These are phyloP conservation scores for Apantesis nais DNA, from an alignment of 2,888 invertebrate genomes.

Conservation along the genomic window DNA sequence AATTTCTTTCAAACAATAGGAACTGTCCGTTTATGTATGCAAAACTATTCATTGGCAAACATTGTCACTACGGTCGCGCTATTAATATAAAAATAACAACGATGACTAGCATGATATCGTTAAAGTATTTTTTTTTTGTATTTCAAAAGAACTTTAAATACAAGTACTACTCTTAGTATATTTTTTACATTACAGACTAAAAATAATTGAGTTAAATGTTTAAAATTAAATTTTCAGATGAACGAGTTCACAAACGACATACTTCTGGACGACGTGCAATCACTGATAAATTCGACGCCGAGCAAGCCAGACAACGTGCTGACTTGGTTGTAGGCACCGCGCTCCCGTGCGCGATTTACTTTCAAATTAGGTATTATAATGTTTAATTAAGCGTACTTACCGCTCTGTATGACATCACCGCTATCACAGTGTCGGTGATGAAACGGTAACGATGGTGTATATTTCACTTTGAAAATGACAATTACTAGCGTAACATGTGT, in stretches of 20 bases:
- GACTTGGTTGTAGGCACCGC: slow-evolving; percentile 37
- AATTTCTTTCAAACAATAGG: slow-evolving; percentile 10
- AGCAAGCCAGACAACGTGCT: slow-evolving; percentile 93
- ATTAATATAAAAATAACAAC: slow-evolving; percentile 23
- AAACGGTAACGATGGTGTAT: slow-evolving; percentile 71
- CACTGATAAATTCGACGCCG: slow-evolving; percentile 94
- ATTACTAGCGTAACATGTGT: slow-evolving; percentile 69
- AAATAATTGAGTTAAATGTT: background rate
- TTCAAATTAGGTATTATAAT: slow-evolving; percentile 61
- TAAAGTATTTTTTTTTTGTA: slow-evolving; percentile 8
- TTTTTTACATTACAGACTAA: background rate
- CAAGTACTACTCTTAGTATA: background rate
- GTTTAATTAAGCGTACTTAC: slow-evolving; percentile 53
- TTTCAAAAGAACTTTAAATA: background rate
- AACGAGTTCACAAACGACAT: slow-evolving; percentile 95
- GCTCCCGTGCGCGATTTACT: slow-evolving; percentile 43
- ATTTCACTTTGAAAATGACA: slow-evolving; percentile 78
- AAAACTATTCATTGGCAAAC: slow-evolving; percentile 14
- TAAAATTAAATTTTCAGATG: slow-evolving; percentile 85
- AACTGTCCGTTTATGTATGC: slow-evolving; percentile 9
- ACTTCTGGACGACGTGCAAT: slow-evolving; percentile 95
- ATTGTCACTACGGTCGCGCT: slow-evolving; percentile 9
- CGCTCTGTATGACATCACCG: slow-evolving; percentile 51
- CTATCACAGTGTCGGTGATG: slow-evolving; percentile 58
- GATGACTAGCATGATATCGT: slow-evolving; percentile 17